Evolutionary conservation across 1,140 invertebrate species (phyloP).

Genomic region (Nymphalis io): DNA sequence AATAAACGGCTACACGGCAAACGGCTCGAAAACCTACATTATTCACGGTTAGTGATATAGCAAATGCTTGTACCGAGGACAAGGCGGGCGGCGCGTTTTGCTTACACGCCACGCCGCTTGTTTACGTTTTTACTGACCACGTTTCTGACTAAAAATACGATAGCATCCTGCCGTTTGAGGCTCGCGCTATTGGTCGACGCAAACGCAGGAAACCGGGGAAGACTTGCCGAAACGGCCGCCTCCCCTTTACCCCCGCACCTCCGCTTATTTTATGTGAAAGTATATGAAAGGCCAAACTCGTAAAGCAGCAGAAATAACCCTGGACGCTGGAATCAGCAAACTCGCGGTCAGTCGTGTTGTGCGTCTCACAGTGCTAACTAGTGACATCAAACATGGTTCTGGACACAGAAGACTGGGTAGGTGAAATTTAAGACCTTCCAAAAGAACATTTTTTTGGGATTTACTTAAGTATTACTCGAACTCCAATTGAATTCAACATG

Average conservation of each 20-base stretch:
- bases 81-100: conserved; percentile 42
- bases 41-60: conserved; percentile 43
- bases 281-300: conserved; percentile 65
- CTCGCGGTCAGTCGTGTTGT: conserved; percentile 76
- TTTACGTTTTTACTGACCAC: conserved; percentile 77
- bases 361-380: conserved; percentile 79
- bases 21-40: conserved; percentile 47
- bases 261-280: conserved; percentile 68
- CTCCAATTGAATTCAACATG: too few relatives aligned
- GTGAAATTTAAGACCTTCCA: conserved; percentile 39
- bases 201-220: conserved; percentile 64
- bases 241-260: conserved; percentile 46
- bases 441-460: conserved; percentile 6
- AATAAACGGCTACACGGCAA: conserved; percentile 55
- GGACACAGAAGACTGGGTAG: conserved; percentile 79
- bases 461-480: too few relatives aligned
- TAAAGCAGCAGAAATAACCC: conserved; percentile 78
- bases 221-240: conserved; percentile 48
- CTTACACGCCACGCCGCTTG: conserved; percentile 56
- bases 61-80: conserved; percentile 44
- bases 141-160: conserved; percentile 77
- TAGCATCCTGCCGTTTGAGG: conserved; percentile 78
- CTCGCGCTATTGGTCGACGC: conserved; percentile 70
- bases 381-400: conserved; percentile 78
- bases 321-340: conserved; percentile 73